A percentile compares a stretch with the other conserved stretches of the same genome.
Evolutionary conservation across 1,140 invertebrate genomes (phyloP).

Genomic region (Bicyclus anynana): DNA sequence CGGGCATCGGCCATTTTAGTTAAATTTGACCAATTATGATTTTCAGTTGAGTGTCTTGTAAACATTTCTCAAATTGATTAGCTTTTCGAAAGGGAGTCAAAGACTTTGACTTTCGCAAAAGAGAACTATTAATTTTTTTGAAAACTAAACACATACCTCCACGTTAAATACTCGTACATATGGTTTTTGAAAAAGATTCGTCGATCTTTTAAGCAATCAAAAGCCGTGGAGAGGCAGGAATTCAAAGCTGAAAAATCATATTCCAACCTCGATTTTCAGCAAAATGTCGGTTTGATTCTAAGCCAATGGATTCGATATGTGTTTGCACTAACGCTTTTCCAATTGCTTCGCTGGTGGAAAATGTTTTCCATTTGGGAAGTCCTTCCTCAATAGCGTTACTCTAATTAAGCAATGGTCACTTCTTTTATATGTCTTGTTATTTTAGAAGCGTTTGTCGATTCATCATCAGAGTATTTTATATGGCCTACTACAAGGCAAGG

Average conservation of each 20-base stretch:
- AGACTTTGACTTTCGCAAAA: no score
- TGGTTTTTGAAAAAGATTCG: not conserved
- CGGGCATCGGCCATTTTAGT: no score
- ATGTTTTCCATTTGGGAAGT: not conserved
- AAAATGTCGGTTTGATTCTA: not conserved
- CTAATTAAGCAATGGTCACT: not conserved
- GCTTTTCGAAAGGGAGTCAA: no score
- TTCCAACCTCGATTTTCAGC: not conserved
- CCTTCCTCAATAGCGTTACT: not conserved
- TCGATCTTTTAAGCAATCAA: not conserved
- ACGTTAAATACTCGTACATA: not conserved
- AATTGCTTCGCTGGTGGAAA: not conserved
- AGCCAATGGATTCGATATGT: not conserved
- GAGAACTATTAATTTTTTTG: no score
- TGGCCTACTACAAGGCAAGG: no score
- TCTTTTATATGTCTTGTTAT: not conserved
- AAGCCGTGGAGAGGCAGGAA: not conserved
- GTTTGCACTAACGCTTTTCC: not conserved
- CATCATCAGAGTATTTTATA: not conserved
- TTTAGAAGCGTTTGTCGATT: not conserved
- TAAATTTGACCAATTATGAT: no score
- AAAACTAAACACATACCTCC: no score
- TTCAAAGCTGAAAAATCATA: not conserved
- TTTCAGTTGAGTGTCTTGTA: no score
- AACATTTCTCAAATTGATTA: no score